Evolutionary conservation across 2,888 invertebrate species (phyloP).

Genomic region (Aricia artaxerxes): DNA sequence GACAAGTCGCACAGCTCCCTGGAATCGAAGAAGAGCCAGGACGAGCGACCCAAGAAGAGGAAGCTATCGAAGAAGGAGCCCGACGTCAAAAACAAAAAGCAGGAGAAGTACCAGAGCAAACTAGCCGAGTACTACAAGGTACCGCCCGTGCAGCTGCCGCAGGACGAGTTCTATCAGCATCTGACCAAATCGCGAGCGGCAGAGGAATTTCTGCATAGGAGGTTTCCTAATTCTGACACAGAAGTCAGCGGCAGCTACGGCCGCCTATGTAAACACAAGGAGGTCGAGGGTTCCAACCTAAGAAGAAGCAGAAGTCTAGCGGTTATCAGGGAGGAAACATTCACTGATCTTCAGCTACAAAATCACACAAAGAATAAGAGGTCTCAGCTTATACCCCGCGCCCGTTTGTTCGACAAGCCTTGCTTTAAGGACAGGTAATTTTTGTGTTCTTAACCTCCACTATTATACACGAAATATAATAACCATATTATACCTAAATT

Average conservation of each 20-base stretch:
- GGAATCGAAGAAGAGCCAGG: constrained; percentile 67
- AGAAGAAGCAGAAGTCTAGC: constrained; percentile 86
- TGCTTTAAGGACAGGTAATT: constrained; percentile 86
- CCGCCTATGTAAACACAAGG: constrained; percentile 73
- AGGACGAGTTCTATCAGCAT: constrained; percentile 77
- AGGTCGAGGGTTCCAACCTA: constrained; percentile 78
- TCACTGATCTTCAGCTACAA: constrained; percentile 84
- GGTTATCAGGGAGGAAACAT: constrained; percentile 88
- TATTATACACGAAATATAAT: too few species aligned
- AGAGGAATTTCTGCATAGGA: constrained; percentile 69
- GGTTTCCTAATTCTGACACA: constrained; percentile 71
- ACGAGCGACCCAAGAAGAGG: constrained; percentile 72
- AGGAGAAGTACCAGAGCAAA: constrained; percentile 75
- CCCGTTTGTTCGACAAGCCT: constrained; percentile 88
- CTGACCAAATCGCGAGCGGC: constrained; percentile 72
- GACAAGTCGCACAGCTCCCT: constrained; percentile 68
- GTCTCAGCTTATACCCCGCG: constrained; percentile 89
- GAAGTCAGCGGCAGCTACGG: constrained; percentile 76
- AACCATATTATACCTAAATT: too few species aligned
- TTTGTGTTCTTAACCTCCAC: neutral
- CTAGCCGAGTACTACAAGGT: constrained; percentile 72
- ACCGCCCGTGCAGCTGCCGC: constrained; percentile 69
- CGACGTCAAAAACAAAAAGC: constrained; percentile 66
- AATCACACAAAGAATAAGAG: constrained; percentile 83
- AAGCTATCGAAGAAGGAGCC: constrained; percentile 68